Base-by-base conservation (phyloP, 2,888 invertebrate genomes). In the Eudasyphora cyanicolor region DNA sequence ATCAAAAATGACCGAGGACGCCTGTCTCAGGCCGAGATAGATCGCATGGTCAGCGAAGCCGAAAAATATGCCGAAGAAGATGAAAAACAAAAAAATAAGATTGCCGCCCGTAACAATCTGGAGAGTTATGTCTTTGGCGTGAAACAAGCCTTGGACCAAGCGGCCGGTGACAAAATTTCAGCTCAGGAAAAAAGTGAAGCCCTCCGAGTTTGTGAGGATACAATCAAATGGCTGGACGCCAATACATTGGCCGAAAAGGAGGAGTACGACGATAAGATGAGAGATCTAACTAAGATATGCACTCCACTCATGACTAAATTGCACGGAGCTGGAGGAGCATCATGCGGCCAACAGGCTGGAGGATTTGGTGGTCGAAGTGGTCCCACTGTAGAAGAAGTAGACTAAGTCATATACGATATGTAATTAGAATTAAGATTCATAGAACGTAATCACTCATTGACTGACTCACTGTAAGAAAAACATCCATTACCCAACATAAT, bases 1-100 rank as follows among this genome's bases (percentile, higher is more conserved):
- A 97, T 97, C 85, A 96, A 95, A 90, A 97, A 97, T 92, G 96
- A 97, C 92, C 96, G 95, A 89, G 96, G 96, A 0, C 93, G 97
- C 6, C 92, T 97, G 67, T 96, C 96, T 19, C 96, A 96, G 89
- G 95, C 95, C 8, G 97, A 97, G 17, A 97, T 97, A 86, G 96
- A 97, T 85, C 93, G 95, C 82, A 97, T 96, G 96, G 92, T 96
- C 38, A 91, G 93, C 3, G 96, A 96, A 85, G 96, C 96, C 0
- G 96, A 96, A 88, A 93, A 92, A 71, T 96, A 95, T 91, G 94
- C 94, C 60, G 95, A 95, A 49, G 96, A 96, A 88, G 96, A 96
- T 87, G 95, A 95, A 79, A 94, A 94, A 86, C 95, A 95, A 87
- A 93, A 94, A 14, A 94, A 95, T 86, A 93, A 94, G 60, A 94